phyloP scores from a whole-genome alignment of 2,888 invertebrate species.

The Euclidia mi region DNA sequence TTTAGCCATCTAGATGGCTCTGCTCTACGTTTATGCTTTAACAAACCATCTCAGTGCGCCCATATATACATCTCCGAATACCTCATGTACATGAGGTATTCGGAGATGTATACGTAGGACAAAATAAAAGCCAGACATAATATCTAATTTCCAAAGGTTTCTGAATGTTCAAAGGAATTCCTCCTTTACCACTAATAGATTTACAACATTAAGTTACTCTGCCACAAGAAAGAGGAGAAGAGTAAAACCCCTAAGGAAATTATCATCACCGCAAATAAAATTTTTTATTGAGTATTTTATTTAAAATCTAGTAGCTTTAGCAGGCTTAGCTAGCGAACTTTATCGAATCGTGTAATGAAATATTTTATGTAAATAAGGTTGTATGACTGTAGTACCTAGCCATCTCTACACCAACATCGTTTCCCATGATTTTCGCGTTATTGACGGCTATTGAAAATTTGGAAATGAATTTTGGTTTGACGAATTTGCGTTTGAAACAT shows the following conservation, averaged over 20 bases:
- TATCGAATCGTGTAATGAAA: conserved; percentile 22
- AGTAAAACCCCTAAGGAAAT: conserved; percentile 14
- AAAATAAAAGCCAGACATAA: neutral
- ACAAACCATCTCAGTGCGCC: no score
- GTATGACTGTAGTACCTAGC: conserved; percentile 28
- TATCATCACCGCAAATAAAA: conserved; percentile 21
- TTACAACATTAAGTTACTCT: conserved; percentile 11
- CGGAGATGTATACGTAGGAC: no score
- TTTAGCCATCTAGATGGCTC: no score
- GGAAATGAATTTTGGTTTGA: conserved; percentile 57
- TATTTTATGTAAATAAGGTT: conserved; percentile 36
- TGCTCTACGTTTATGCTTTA: no score
- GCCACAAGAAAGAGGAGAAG: conserved; percentile 10
- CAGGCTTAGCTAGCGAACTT: conserved; percentile 10
- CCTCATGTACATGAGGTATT: no score
- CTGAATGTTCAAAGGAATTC: conserved; percentile 7
- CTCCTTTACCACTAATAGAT: conserved; percentile 12
- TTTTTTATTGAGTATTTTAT: conserved; percentile 18
- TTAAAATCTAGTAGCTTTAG: conserved; percentile 9
- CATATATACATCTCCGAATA: no score
- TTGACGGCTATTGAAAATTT: conserved; percentile 55
- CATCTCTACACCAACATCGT: conserved; percentile 20
- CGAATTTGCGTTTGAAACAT: conserved; percentile 60
- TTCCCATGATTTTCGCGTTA: conserved; percentile 35
- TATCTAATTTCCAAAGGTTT: neutral